Conservation (phyloP, 2,113 vertebrate species). For the Calyptommatus sinebrachiatus region DNA sequence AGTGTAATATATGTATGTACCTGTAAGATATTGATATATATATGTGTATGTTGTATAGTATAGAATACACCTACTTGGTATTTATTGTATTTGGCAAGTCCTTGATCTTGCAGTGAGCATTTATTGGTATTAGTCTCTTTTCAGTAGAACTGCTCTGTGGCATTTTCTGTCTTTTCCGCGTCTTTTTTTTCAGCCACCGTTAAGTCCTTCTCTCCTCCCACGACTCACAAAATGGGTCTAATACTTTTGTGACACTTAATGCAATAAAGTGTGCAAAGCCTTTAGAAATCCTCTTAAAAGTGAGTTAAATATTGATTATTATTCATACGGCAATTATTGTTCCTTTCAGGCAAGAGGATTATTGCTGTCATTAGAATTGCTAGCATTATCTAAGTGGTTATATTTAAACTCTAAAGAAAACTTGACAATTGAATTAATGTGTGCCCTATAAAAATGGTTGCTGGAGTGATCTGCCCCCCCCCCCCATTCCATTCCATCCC, state of each 20-base stretch:
- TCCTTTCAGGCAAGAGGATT: slow-evolving; percentile 13
- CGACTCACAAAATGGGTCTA: slow-evolving; percentile 17
- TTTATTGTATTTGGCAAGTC: no score
- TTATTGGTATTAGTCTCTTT: no score
- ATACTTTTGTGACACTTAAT: slow-evolving; percentile 5
- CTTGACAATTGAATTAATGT: neutral
- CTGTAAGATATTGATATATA: no score
- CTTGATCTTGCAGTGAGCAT: no score
- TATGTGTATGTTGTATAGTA: no score
- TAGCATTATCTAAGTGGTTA: slow-evolving; percentile 8
- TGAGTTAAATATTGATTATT: slow-evolving; percentile 28
- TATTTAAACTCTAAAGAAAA: slow-evolving; percentile 15
- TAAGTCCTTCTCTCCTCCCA: neutral
- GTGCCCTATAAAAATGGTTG: neutral
- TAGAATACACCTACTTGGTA: no score
- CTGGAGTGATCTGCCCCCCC: neutral
- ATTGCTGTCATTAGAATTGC: slow-evolving; percentile 30
- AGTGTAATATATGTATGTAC: no score
- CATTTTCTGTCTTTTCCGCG: neutral
- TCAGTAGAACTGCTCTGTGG: no score
- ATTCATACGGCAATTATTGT: slow-evolving; percentile 30
- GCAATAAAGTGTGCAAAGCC: slow-evolving; percentile 19
- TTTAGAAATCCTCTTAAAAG: slow-evolving; percentile 33
- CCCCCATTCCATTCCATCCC: neutral
- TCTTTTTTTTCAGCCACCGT: neutral